phyloP scores from a whole-genome alignment of 2,888 invertebrate species.

The Alcis repandata region DNA sequence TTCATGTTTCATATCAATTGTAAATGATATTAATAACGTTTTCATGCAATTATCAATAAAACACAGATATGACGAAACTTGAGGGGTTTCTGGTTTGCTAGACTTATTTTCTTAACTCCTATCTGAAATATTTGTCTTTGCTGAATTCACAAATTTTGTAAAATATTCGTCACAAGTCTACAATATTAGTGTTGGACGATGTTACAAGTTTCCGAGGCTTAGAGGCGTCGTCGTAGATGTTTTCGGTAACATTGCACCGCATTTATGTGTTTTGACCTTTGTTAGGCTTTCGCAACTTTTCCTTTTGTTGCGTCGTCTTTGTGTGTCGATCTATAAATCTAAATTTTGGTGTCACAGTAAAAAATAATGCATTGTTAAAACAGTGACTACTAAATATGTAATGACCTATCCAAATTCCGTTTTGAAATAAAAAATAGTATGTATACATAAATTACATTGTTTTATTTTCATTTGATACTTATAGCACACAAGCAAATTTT shows the following conservation, averaged over 20 bases:
- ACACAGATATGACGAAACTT: not conserved
- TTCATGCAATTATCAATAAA: not conserved
- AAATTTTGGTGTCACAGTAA: not conserved
- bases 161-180: not conserved
- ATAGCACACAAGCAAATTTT: constrained; percentile 35
- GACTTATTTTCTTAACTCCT: not conserved
- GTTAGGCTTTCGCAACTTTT: no score
- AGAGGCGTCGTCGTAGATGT: no score
- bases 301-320: not conserved
- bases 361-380: not conserved
- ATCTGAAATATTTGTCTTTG: not conserved
- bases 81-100: no score
- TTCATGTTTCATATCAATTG: not conserved
- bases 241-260: no score
- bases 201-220: no score
- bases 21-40: not conserved
- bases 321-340: not conserved
- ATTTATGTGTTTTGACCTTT: no score
- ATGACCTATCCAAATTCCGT: constrained; percentile 14
- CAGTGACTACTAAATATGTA: not conserved
- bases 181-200: no score
- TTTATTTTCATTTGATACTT: constrained; percentile 38
- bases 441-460: constrained; percentile 34
- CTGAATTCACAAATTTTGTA: not conserved
- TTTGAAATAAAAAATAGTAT: constrained; percentile 33